Evolutionary conservation across 2,797 vertebrate genomes (phyloP), one percentile per base, ranked within the genome.

Genomic region (Yasuhikotakia modesta): DNA sequence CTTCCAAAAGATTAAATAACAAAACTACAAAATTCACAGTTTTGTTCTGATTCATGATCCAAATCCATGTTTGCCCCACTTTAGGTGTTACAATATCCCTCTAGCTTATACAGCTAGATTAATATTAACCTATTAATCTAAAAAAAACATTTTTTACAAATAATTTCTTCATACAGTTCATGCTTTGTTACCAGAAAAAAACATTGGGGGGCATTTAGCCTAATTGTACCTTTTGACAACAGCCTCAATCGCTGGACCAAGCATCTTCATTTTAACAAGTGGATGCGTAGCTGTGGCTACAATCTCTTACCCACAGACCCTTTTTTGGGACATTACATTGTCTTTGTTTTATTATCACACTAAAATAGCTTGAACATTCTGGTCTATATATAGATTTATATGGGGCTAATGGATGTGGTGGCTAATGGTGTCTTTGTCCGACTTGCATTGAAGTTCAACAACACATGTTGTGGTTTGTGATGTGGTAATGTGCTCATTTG

Each of bases 261-360:
- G 13, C 55, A 16, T 17, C 48, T 67, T 76, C 17, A 16, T 67
- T 74, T 10, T 27, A 53, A 65, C 14, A 46, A 21, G 13, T 39
- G 3, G 5, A 61, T 39, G 43, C 63, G 67, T 24, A 19, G 21
- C 46, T 53, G 17, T 21, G 75, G 19, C 32, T 14, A 60, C 53
- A 52, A 63, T 61, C 67, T 78, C 46, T 45, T 16, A 43, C 30
- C 30, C 43, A 27, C 75, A 70, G 75, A 61, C 73, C 73, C 45
- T 22, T 24, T 63, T 70, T 53, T 63, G 57, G 46, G 46, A 43
- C 16, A 30, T 8, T 12, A 27, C 21, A 8, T 57, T 46, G 58
- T 60, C 45, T 77, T 78, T 78, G 67, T 70, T 78, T 78, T 63
- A 53, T 50, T 61, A 11, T 39, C 30, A 10, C 43, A 19, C 45